Evolutionary conservation across 2,797 vertebrate species (phyloP), one percentile per base, ranked within the genome.

Genomic region (Sebastes cheni): DNA sequence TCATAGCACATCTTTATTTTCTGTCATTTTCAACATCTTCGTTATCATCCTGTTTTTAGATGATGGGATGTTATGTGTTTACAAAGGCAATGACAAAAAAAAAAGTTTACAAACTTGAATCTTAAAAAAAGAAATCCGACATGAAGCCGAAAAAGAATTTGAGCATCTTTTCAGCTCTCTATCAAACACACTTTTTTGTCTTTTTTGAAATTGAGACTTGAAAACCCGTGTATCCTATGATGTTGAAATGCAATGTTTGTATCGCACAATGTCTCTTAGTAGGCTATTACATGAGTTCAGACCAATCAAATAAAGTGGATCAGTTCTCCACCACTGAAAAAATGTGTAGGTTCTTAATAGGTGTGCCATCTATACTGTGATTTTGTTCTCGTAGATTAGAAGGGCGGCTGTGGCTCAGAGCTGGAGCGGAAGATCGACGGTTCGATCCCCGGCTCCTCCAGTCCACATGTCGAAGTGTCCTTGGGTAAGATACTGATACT

Each of bases 221-320:
- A 96, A 97, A 96, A 93, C 93, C 92, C 93, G 72, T 96, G 93
- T 95, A 95, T 96, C 94, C 90, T 94, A 93, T 94, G 88, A 94
- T 95, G 93, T 93, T 95, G 90, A 95, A 95, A 92, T 94, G 95
- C 91, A 95, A 95, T 95, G 85, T 96, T 96, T 95, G 94, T 96
- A 96, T 95, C 93, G 94, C 94, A 96, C 95, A 96, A 94, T 92
- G 94, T 96, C 94, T 97, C 95, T 96, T 95, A 96, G 94, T 96
- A 96, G 96, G 95, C 95, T 95, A 96, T 96, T 94, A 96, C 91
- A 95, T 96, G 92, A 96, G 95, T 97, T 97, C 95, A 97, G 96
- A 97, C 95, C 95, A 96, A 96, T 97, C 94, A 96, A 95, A 97
- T 97, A 97, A 97, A 98, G 95, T 97, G 96, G 95, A 97, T 96